Base-by-base conservation (phyloP, 92 coral and sea anemone genomes). In the Paragorgia papillata region DNA sequence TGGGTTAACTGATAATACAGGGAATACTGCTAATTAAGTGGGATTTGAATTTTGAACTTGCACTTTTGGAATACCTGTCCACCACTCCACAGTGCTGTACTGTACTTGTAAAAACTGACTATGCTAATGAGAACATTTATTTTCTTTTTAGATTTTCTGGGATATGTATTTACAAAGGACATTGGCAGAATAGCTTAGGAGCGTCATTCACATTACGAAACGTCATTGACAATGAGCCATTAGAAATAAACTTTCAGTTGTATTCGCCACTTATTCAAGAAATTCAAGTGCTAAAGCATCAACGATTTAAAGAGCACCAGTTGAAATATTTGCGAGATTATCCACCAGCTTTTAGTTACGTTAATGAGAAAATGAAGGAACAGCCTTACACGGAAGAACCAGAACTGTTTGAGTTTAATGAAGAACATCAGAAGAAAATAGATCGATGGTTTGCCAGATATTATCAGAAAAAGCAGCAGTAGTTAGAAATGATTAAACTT, bases 141-240 rank as follows among this genome's bases (percentile, higher is more conserved):
- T 6, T 46, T 46, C 31, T 32, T 32, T 57, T 37, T 69, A 93
- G 99, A 56, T 91, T 95, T 80, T 90, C 89, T 34, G 99, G 99
- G 12, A 91, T 95, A 61, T 95, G 99, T 69, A 95, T 95, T 9
- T 89, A 89, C 64, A 90, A 90, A 74, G 90, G 88, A 58, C 99
- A 85, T 64, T 95, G 99, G 99, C 99, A 95, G 68, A 95, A 91
- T 57, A 87, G 89, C 1, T 34, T 95, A 34, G 99, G 99, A 29
- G 99, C 99, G 15, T 88, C 97, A 22, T 95, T 95, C 76, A 95
- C 99, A 1, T 81, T 95, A 1, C 89, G 99, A 2, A 95, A 95
- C 61, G 99, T 95, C 34, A 80, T 95, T 13, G 99, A 95, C 57
- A 96, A 93, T 22, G 97, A 95, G 70, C 88, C 99, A 2, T 80